Evolutionary conservation across 1,140 invertebrate species (phyloP).

Genomic region (Ips typographus): DNA sequence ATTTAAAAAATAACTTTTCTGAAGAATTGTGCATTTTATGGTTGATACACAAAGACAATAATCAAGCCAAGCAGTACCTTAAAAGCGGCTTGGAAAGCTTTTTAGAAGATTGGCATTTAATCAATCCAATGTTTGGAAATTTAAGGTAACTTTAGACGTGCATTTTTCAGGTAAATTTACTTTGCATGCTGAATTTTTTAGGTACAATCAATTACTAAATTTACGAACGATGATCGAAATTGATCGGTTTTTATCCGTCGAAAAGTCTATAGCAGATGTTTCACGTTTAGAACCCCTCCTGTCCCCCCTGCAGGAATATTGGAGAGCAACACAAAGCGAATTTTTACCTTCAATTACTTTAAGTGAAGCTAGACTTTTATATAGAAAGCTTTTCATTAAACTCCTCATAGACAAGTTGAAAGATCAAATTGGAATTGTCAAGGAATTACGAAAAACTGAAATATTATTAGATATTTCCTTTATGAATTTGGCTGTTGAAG

Average conservation of each 20-base stretch:
- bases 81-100: constrained; percentile 48
- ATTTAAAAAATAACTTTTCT: constrained; percentile 50
- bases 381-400: constrained; percentile 40
- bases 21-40: constrained; percentile 54
- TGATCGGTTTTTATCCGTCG: constrained; percentile 41
- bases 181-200: constrained; percentile 4
- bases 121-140: constrained; percentile 52
- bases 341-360: constrained; percentile 33
- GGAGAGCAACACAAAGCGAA: constrained; percentile 31
- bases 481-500: constrained; percentile 50
- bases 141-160: constrained; percentile 35
- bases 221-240: constrained; percentile 53
- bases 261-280: constrained; percentile 20
- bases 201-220: constrained; percentile 49
- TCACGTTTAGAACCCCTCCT: constrained; percentile 1
- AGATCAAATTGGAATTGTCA: constrained; percentile 9
- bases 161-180: not conserved
- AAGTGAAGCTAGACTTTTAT: constrained; percentile 40
- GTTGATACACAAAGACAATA: constrained; percentile 42
- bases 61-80: constrained; percentile 43
- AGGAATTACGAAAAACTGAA: constrained; percentile 30
- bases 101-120: constrained; percentile 54
- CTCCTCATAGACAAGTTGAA: constrained; percentile 27
- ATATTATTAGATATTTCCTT: constrained; percentile 46
- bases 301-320: constrained; percentile 15